These are phyloP conservation scores for Eriocheir sinensis DNA, from an alignment of 1,140 invertebrate species.

Conservation along the genomic window DNA sequence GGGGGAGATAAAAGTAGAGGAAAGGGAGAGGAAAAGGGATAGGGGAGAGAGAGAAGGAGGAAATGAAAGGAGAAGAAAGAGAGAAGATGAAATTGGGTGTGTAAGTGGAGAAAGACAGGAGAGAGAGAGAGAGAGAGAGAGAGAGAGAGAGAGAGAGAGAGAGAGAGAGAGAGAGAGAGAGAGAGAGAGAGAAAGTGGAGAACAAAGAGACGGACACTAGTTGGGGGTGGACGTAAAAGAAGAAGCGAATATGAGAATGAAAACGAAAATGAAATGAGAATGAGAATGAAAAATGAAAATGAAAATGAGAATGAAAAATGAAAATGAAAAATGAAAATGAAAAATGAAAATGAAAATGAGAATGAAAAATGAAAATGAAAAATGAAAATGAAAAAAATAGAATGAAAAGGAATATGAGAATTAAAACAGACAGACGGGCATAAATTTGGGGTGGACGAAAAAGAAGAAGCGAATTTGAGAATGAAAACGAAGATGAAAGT, in stretches of 20 bases:
- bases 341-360: neutral
- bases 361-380: neutral
- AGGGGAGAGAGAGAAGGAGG: neutral
- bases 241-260: neutral
- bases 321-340: neutral
- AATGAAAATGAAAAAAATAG: neutral
- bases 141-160: conserved; percentile 24
- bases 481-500: neutral
- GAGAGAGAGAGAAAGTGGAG: too few species aligned
- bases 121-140: neutral
- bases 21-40: neutral
- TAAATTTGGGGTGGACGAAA: neutral
- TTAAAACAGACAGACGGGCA: neutral
- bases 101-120: neutral
- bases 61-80: neutral
- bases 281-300: neutral
- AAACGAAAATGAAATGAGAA: neutral
- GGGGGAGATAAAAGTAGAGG: neutral
- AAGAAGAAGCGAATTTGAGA: neutral
- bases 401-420: neutral
- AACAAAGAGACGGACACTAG: too few species aligned
- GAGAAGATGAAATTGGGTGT: neutral
- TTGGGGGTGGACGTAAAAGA: neutral
- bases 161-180: neutral
- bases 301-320: neutral